Evolutionary conservation across 1,140 invertebrate genomes (phyloP), one percentile per base, ranked within the genome.

Genomic region (Oncopodura yosiiana): DNA sequence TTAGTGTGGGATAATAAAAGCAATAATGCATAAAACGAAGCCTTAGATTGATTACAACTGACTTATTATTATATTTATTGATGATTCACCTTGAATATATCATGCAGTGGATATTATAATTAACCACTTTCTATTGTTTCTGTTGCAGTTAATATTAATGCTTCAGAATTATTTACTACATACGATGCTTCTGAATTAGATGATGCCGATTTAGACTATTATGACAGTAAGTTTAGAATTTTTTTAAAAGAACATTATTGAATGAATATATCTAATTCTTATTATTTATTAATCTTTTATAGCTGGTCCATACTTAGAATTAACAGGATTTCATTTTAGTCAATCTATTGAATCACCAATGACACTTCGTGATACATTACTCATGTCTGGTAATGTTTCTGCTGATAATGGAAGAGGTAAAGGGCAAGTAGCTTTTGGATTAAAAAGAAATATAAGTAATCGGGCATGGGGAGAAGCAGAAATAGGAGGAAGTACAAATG

Each of bases 261-360:
- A 19, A 18, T 16, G 5, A 14, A 38, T 39, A 53, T 49, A 14
- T 27, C 29, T 26, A 27, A 21, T 42, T 26, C 23, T 6, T 44
- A 27, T 34, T 18, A 42, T 49, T 43, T 11, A 36, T 48, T 48
- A 56, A 37, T 56, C 63, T 70, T 76, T 74, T 53, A 74, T 74
- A 29, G 58, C 66, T 42, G 69, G 73, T 27, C 86, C 87, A 16
- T 78, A 72, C 44, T 76, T 95, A 57, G 91, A 96, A 75, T 80
- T 96, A 5, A 89, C 82, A 49, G 86, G 86, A 19, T 91, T 96
- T 83, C 84, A 82, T 26, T 84, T 96, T 66, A 79, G 81, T 27
- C 92, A 95, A 68, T 91, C 89, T 0, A 88, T 96, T 41, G 91
- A 97, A 72, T 84, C 87, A 39, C 93, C 92, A 1, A 73, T 96